A percentile compares a stretch with the other conserved stretches of the same genome.
phyloP scores from a whole-genome alignment of 2,888 invertebrate genomes.

The Ennomos erosarius region DNA sequence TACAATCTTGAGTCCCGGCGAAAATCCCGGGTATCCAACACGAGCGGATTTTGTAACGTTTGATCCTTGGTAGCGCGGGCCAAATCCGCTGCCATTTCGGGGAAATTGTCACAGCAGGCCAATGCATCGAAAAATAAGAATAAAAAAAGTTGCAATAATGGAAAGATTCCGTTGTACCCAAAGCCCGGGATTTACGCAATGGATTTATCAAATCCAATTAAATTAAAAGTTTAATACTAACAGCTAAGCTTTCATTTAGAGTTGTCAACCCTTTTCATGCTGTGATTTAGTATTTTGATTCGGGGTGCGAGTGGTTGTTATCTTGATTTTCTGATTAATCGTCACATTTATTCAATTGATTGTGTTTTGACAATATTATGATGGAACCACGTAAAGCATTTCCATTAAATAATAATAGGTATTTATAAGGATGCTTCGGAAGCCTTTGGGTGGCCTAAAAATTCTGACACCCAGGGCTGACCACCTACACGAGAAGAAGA shows the following conservation, averaged over 20 bases:
- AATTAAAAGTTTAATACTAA: conserved; percentile 38
- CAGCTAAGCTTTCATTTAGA: conserved; percentile 27
- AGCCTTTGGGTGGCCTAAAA: too few relatives aligned
- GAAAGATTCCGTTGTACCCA: background rate
- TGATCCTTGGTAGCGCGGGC: conserved; percentile 50
- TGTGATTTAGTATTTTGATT: conserved; percentile 36
- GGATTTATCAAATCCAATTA: conserved; percentile 24
- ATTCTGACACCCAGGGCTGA: too few relatives aligned
- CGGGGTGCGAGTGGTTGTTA: conserved; percentile 24
- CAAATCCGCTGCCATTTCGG: conserved; percentile 45
- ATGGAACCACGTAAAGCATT: too few relatives aligned
- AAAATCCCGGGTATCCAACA: conserved; percentile 49
- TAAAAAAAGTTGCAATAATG: conserved; percentile 5
- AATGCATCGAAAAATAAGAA: conserved; percentile 29
- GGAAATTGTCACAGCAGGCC: conserved; percentile 45
- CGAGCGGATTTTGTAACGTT: conserved; percentile 48
- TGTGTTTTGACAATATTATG: conserved; percentile 25
- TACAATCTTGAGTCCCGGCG: conserved; percentile 38
- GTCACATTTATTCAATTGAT: conserved; percentile 19
- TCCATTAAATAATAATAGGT: too few relatives aligned
- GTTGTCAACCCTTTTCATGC: conserved; percentile 41
- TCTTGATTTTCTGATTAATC: conserved; percentile 35
- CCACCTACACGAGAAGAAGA: too few relatives aligned
- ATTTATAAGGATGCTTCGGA: too few relatives aligned
- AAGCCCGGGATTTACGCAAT: background rate